These are phyloP conservation scores for Hedya salicella DNA, from an alignment of 2,888 invertebrate genomes.

Conservation along the genomic window DNA sequence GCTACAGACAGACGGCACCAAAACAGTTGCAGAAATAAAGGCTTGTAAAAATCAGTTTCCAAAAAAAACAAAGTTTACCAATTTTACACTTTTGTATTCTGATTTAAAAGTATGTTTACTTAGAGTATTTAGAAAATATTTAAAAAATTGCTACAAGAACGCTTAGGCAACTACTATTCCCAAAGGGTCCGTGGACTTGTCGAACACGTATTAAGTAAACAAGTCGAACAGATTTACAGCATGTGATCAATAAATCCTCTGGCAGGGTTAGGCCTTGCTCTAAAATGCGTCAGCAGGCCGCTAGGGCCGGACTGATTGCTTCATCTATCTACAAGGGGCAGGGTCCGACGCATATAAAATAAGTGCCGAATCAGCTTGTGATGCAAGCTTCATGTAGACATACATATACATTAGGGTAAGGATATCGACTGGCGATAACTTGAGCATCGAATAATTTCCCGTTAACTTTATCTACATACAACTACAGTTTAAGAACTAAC, in stretches of 20 bases:
- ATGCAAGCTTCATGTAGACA: conserved; percentile 28
- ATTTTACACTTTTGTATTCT: too few relatives aligned
- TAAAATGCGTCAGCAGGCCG: conserved; percentile 74
- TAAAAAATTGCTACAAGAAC: not conserved
- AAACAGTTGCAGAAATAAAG: too few relatives aligned
- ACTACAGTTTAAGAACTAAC: too few relatives aligned
- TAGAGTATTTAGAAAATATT: not conserved
- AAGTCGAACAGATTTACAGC: conserved; percentile 71
- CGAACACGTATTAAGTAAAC: conserved; percentile 63
- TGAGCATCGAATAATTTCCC: not conserved
- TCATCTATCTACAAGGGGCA: conserved; percentile 73
- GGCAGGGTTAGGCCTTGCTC: conserved; percentile 62
- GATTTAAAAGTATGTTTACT: too few relatives aligned
- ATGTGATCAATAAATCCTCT: conserved; percentile 77
- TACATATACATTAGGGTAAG: not conserved
- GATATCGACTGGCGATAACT: not conserved
- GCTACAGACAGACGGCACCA: too few relatives aligned
- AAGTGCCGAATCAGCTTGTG: conserved; percentile 62
- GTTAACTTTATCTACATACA: too few relatives aligned
- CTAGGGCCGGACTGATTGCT: conserved; percentile 74
- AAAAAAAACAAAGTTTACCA: too few relatives aligned
- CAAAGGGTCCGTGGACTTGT: conserved; percentile 44
- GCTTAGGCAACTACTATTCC: not conserved
- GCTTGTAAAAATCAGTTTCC: too few relatives aligned
- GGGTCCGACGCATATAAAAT: conserved; percentile 71